These are phyloP conservation scores for Taeniopygia guttata DNA, from an alignment of 2,797 vertebrate species.

Conservation along the genomic window DNA sequence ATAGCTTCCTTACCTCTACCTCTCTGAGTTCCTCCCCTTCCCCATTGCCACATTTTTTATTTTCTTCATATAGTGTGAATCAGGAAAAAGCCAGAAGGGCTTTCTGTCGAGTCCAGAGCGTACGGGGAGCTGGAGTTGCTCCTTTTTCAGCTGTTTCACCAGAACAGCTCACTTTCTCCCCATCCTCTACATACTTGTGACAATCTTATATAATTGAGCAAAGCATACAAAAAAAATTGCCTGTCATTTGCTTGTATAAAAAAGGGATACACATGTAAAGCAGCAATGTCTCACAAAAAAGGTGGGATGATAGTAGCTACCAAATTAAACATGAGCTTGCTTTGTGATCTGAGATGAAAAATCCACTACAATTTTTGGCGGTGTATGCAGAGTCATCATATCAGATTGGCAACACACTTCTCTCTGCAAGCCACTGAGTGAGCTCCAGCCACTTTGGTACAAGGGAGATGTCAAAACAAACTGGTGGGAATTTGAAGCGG, in stretches of 20 bases:
- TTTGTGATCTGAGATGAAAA: slow-evolving; percentile 68
- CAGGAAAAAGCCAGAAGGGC: neutral
- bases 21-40: neutral
- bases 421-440: slow-evolving; percentile 66
- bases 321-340: slow-evolving; percentile 74
- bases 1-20: neutral
- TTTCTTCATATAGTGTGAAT: neutral
- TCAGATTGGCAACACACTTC: slow-evolving; percentile 49
- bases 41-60: neutral
- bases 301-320: slow-evolving; percentile 56
- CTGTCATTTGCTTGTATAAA: slow-evolving; percentile 38
- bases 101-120: neutral
- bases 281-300: slow-evolving; percentile 61
- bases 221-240: slow-evolving; percentile 4
- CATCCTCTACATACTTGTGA: neutral
- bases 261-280: slow-evolving; percentile 54
- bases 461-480: slow-evolving; percentile 72
- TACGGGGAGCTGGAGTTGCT: neutral
- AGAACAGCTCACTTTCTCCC: slow-evolving; percentile 34
- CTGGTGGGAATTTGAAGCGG: slow-evolving; percentile 63
- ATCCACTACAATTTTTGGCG: slow-evolving; percentile 55
- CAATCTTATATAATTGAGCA: slow-evolving; percentile 44
- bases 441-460: slow-evolving; percentile 56
- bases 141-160: slow-evolving; percentile 41
- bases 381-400: slow-evolving; percentile 72